Base-by-base conservation (phyloP, 2,797 vertebrate genomes). In the Lutjanus campechanus region DNA sequence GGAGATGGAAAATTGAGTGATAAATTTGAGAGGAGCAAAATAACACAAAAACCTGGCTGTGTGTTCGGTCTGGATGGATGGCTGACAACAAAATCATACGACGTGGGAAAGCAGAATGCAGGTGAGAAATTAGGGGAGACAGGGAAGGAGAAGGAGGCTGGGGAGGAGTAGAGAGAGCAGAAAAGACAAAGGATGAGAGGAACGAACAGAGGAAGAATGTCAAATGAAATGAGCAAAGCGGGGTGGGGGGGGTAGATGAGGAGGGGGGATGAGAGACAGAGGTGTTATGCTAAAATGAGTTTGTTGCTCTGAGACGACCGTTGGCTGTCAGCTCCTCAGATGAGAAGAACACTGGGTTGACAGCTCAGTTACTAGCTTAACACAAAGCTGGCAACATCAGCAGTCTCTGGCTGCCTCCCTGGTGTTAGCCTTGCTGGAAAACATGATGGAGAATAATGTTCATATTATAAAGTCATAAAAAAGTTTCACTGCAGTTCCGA, bases 241-340 rank as follows among this genome's bases (percentile, higher is more conserved):
- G 46, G 63, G 60, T 25, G 68, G 29, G 44, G 46, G 63, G 60
- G 1, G 64, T 60, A 16, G 25, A 44, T 36, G 51, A 58, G 19
- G 70, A 64, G 62, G 17, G 25, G 47, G 41, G 36, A 25, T 49
- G 75, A 75, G 59, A 84, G 64, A 76, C 75, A 73, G 78, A 84
- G 65, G 76, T 87, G 85, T 78, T 85, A 79, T 73, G 82, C 76
- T 85, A 83, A 88, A 92, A 93, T 87, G 79, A 88, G 79, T 90
- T 89, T 86, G 83, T 80, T 73, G 67, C 71, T 70, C 69, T 81
- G 62, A 90, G 73, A 89, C 19, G 62, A 73, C 71, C 25, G 66
- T 64, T 77, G 71, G 7, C 77, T 93, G 91, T 95, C 94, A 91
- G 81, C 79, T 87, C 88, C 81, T 69, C 63, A 89, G 95, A 93